Base-by-base conservation (phyloP, 2,797 vertebrate species). In the Enteromius fasciolatus region DNA sequence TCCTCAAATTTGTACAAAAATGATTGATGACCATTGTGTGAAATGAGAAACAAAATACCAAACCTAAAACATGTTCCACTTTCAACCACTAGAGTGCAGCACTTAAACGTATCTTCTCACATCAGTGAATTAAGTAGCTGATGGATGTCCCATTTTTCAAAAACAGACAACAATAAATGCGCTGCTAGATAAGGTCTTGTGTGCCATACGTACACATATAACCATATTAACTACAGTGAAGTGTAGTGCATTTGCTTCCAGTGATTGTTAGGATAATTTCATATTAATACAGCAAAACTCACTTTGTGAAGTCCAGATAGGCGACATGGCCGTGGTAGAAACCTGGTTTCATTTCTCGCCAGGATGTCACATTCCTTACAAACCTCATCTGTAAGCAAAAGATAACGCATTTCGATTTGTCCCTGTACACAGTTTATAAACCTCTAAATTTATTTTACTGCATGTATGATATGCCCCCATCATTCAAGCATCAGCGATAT, bases 291-390 rank as follows among this genome's bases (percentile, higher is more conserved):
- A 59, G 17, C 28, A 46, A 54, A 50, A 85, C 96, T 89, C 95
- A 98, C 97, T 97, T 98, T 84, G 97, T 92, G 91, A 98, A 99
- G 93, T 99, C 98, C 93, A 99, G 93, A 87, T 95, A 99, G 88
- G 97, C 96, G 18, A 99, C 85, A 18, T 99, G 98, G 87, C 97
- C 98, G 0, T 99, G 98, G 94, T 98, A 99, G 94, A 99, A 98
- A 46, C 96, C 97, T 9, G 98, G 97, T 87, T 98, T 99, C 97
- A 97, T 99, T 91, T 96, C 96, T 90, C 93, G 96, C 98, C 98
- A 99, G 5, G 96, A 93, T 39, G 96, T 98, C 92, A 99, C 96
- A 5, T 99, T 99, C 93, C 95, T 96, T 90, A 99, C 97, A 91
- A 99, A 98, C 50, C 97, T 96, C 75, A 97, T 95, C 97, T 99